Evolutionary conservation across 2,797 vertebrate genomes (phyloP).

Genomic region (Coluber constrictor): DNA sequence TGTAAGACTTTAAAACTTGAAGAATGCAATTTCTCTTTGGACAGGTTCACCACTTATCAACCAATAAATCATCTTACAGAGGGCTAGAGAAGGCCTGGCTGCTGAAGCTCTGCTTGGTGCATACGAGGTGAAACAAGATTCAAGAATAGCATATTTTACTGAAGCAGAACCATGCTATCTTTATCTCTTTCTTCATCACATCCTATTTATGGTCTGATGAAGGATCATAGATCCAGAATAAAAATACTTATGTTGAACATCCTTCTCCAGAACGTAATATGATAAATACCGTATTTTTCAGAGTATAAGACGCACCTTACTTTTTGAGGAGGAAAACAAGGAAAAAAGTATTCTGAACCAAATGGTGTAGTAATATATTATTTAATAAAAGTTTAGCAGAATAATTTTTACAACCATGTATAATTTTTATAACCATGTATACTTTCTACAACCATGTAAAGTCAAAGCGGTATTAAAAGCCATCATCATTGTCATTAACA

Average conservation of each 20-base stretch:
- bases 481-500: too few relatives aligned
- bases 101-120: not conserved
- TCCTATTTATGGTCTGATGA: not conserved
- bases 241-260: not conserved
- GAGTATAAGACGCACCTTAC: too few relatives aligned
- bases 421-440: too few relatives aligned
- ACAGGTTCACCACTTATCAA: not conserved
- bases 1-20: not conserved
- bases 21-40: not conserved
- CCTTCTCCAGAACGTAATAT: too few relatives aligned
- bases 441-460: too few relatives aligned
- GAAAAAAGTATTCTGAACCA: too few relatives aligned
- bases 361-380: too few relatives aligned
- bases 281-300: too few relatives aligned
- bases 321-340: too few relatives aligned
- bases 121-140: not conserved
- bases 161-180: not conserved
- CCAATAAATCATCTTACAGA: not conserved
- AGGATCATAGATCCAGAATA: not conserved
- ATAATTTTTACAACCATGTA: too few relatives aligned
- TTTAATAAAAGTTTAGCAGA: too few relatives aligned
- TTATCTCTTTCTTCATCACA: not conserved
- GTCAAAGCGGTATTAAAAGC: too few relatives aligned
- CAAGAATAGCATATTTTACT: not conserved
- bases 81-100: not conserved